phyloP scores from a whole-genome alignment of 2,797 vertebrate genomes.

The Lagodon rhomboides region DNA sequence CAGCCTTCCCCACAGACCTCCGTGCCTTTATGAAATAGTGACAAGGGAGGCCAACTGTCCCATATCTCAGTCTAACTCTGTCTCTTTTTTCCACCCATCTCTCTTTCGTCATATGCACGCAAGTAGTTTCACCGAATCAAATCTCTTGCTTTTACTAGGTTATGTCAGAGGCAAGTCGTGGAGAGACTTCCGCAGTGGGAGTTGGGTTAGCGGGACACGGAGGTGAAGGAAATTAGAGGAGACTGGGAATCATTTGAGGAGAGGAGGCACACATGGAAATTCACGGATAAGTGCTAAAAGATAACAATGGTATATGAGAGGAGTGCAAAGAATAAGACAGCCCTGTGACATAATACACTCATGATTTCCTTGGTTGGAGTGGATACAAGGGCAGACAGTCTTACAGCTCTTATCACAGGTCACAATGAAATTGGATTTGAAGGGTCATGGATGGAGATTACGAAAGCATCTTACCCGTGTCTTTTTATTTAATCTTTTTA shows the following conservation, averaged over 20 bases:
- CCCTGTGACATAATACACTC: constrained; percentile 38
- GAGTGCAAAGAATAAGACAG: constrained; percentile 3
- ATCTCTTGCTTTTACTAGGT: constrained; percentile 51
- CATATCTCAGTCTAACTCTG: constrained; percentile 19
- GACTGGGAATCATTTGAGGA: constrained; percentile 1
- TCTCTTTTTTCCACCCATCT: not conserved
- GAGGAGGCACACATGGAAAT: constrained; percentile 4
- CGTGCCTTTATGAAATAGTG: constrained; percentile 29
- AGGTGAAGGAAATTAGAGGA: constrained; percentile 20
- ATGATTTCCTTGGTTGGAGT: constrained; percentile 38
- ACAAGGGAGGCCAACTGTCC: constrained; percentile 43
- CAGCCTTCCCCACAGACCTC: constrained; percentile 33
- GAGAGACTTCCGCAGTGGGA: constrained; percentile 23
- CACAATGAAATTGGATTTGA: constrained; percentile 52
- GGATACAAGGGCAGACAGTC: constrained; percentile 44
- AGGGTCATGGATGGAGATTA: constrained; percentile 42
- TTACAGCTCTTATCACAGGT: constrained; percentile 21
- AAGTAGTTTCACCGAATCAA: constrained; percentile 57
- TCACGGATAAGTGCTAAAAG: constrained; percentile 24
- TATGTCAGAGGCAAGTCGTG: constrained; percentile 39
- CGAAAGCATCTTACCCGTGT: constrained; percentile 22
- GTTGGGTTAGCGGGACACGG: constrained; percentile 3
- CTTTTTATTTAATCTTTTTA: not conserved
- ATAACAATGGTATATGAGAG: constrained; percentile 26
- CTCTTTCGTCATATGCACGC: constrained; percentile 52